These are phyloP conservation scores for Euwallacea similis DNA, from an alignment of 1,140 invertebrate species.

Conservation along the genomic window DNA sequence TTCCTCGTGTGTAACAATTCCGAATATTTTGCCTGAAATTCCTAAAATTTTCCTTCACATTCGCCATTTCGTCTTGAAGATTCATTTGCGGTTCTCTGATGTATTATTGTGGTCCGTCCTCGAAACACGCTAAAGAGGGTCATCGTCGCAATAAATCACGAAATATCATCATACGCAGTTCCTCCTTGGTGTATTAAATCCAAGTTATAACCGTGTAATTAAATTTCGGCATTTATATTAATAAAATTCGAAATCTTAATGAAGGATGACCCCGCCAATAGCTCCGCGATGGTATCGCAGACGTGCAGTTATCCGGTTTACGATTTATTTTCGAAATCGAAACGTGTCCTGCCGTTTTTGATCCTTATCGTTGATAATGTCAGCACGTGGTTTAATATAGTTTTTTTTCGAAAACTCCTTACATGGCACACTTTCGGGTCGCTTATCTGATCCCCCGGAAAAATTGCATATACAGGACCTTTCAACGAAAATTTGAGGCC, in stretches of 20 bases:
- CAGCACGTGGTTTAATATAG: constrained; percentile 35
- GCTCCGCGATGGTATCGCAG: constrained; percentile 38
- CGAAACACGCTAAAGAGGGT: not conserved
- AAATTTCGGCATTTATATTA: constrained; percentile 35
- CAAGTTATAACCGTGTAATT: constrained; percentile 36
- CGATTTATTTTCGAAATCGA: constrained; percentile 39
- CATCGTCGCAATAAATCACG: not conserved
- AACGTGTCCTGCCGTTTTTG: constrained; percentile 15
- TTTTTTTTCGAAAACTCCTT: constrained; percentile 12
- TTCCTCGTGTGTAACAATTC: too few species aligned
- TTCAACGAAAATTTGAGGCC: too few species aligned
- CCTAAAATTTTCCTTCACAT: too few species aligned
- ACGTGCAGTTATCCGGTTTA: constrained; percentile 40
- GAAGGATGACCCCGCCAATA: constrained; percentile 32
- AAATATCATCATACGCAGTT: not conserved
- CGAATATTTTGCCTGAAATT: too few species aligned
- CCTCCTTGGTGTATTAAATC: constrained; percentile 23
- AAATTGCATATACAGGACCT: too few species aligned
- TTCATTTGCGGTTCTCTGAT: too few species aligned
- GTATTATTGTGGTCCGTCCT: not conserved
- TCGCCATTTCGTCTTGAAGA: too few species aligned
- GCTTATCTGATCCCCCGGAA: too few species aligned
- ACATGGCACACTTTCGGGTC: not conserved
- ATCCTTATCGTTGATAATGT: constrained; percentile 32
- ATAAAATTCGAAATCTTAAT: constrained; percentile 41